These are phyloP conservation scores for Orius insidiosus DNA, from an alignment of 1,140 invertebrate species.

Conservation along the genomic window DNA sequence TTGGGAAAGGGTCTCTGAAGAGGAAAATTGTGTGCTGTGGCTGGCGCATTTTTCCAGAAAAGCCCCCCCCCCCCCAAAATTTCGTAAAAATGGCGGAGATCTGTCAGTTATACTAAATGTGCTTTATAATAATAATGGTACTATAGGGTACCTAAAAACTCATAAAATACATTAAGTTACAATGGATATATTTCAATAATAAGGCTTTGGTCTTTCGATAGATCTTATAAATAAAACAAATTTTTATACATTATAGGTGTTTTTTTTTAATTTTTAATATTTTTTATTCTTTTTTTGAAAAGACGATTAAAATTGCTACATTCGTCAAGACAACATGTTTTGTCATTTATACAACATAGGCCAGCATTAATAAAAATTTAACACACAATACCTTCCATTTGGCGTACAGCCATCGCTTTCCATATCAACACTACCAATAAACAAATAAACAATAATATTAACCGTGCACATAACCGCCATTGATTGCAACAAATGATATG, in stretches of 20 bases:
- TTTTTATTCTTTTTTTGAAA: conserved; percentile 6
- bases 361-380: conserved; percentile 14
- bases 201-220: conserved; percentile 22
- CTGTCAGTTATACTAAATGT: too few species aligned
- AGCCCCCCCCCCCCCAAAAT: too few species aligned
- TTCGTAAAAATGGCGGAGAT: too few species aligned
- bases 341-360: conserved; percentile 14
- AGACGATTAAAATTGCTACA: conserved; percentile 16
- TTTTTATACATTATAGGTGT: conserved; percentile 8
- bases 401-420: too few species aligned
- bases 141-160: not conserved
- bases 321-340: conserved; percentile 6
- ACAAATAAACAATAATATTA: conserved; percentile 3
- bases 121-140: too few species aligned
- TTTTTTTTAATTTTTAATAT: conserved; percentile 14
- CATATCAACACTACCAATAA: conserved; percentile 1
- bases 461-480: not conserved
- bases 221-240: conserved; percentile 18
- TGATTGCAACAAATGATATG: conserved; percentile 6
- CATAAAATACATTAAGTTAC: conserved; percentile 19
- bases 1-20: too few species aligned
- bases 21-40: too few species aligned
- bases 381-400: conserved; percentile 12
- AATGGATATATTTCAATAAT: conserved; percentile 22
- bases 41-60: too few species aligned